Evolutionary conservation across 2,113 vertebrate species (phyloP).

Genomic region (Paradisaea rubra): DNA sequence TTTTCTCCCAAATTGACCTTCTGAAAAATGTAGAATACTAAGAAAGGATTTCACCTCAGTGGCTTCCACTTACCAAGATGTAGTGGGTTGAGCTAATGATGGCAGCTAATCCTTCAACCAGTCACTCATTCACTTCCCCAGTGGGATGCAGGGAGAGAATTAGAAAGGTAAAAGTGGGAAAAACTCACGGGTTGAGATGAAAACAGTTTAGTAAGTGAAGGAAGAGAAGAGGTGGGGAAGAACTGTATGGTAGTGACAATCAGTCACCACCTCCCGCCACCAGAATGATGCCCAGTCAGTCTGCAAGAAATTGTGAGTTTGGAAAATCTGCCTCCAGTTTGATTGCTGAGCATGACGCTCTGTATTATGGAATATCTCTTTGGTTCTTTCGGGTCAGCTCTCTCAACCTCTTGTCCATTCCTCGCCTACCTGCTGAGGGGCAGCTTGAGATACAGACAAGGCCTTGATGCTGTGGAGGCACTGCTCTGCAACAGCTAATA

Average conservation of each 20-base stretch:
- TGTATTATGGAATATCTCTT: background rate
- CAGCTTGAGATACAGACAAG: background rate
- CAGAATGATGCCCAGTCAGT: background rate
- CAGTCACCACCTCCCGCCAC: background rate
- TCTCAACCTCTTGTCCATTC: background rate
- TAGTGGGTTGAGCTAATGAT: background rate
- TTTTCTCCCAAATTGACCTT: background rate
- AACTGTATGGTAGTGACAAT: background rate
- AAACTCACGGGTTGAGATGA: background rate
- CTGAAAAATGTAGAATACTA: background rate
- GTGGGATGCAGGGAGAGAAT: background rate
- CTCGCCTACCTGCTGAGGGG: fast-evolving
- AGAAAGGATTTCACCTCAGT: background rate
- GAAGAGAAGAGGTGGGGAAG: background rate
- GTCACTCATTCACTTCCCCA: background rate
- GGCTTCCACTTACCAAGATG: background rate
- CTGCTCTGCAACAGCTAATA: background rate
- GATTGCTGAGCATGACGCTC: background rate
- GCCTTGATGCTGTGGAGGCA: background rate
- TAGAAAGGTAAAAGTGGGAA: background rate
- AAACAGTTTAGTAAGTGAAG: background rate
- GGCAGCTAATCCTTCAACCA: background rate
- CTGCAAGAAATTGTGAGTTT: background rate
- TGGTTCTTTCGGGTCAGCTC: fast-evolving
- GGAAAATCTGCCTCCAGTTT: background rate